A percentile compares a stretch with the other conserved stretches of the same genome.
phyloP scores from a whole-genome alignment of 2,888 invertebrate genomes.

The Drosophila mimetica region DNA sequence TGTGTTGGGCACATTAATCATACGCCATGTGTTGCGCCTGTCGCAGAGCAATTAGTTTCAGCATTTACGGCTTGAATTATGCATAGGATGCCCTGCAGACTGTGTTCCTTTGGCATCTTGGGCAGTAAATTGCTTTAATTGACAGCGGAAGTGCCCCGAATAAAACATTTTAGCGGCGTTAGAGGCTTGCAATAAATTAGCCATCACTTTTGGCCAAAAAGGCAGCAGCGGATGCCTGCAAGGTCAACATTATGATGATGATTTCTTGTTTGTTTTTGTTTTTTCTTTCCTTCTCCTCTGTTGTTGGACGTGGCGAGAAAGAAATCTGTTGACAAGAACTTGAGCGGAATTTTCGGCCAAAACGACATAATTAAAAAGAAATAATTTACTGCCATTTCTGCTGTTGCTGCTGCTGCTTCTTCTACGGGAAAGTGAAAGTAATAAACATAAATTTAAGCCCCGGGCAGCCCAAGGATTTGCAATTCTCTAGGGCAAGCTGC shows the following conservation, averaged over 20 bases:
- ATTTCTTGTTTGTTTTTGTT: constrained; percentile 42
- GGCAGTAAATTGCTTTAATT: constrained; percentile 64
- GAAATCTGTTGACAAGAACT: constrained; percentile 53
- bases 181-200: constrained; percentile 65
- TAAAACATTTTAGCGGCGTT: constrained; percentile 38
- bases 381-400: constrained; percentile 64
- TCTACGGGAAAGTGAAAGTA: constrained; percentile 12
- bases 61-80: constrained; percentile 65
- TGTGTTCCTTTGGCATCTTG: constrained; percentile 18
- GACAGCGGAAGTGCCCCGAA: constrained; percentile 64
- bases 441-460: constrained; percentile 66
- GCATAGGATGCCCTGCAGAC: constrained; percentile 41
- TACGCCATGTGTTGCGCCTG: constrained; percentile 69
- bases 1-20: constrained; percentile 64
- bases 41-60: constrained; percentile 66
- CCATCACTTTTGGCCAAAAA: constrained; percentile 58
- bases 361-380: constrained; percentile 70
- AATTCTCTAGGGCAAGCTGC: constrained; percentile 49
- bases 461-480: constrained; percentile 36
- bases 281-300: too few species aligned
- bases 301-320: constrained; percentile 20
- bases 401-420: too few species aligned
- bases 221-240: constrained; percentile 65
- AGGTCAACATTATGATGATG: constrained; percentile 58
- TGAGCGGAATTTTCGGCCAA: constrained; percentile 36